phyloP scores from a whole-genome alignment of 2,113 vertebrate genomes.

The Myotis lucifugus region DNA sequence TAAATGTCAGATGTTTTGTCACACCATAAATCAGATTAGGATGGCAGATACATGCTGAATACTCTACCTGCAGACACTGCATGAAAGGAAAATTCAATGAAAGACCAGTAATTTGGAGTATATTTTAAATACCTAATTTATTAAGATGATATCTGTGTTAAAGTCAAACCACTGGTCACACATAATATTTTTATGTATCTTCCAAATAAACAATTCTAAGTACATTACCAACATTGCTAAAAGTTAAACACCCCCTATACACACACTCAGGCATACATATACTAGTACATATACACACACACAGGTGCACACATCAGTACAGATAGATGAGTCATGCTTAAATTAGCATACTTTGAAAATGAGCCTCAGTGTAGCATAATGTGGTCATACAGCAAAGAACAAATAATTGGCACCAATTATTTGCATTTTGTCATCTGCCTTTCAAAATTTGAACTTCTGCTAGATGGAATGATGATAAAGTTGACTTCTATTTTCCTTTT shows the following conservation, averaged over 20 bases:
- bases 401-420: background rate
- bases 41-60: accelerated
- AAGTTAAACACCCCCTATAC: background rate
- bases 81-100: background rate
- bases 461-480: slow-evolving; percentile 43
- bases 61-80: background rate
- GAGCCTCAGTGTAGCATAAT: accelerated
- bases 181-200: background rate
- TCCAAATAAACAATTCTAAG: background rate
- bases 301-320: background rate
- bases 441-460: slow-evolving; percentile 22
- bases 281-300: background rate
- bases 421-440: slow-evolving; percentile 56
- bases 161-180: background rate
- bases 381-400: accelerated
- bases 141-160: too few species aligned
- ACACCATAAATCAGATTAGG: background rate
- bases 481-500: slow-evolving; percentile 53
- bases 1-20: background rate
- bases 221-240: accelerated
- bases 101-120: background rate
- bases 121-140: background rate
- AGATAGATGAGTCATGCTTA: background rate
- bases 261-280: background rate
- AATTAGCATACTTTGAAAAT: background rate